Conservation (phyloP, 2,113 vertebrate genomes). For the Brachyhypopomus gauderio region DNA sequence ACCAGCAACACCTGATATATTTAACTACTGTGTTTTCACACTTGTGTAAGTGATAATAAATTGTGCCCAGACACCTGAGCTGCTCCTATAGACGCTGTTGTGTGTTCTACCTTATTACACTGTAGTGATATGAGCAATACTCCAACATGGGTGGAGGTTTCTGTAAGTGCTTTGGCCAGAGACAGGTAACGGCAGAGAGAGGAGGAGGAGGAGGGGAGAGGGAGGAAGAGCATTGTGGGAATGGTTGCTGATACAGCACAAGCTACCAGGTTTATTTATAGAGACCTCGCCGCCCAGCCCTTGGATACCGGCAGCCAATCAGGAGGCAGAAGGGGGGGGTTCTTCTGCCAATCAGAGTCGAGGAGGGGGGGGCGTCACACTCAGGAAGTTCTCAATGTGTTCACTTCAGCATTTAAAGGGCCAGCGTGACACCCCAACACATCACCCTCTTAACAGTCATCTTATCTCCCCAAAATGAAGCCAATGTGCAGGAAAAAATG, state of each 20-base stretch:
- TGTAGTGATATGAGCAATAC: no score
- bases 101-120: no score
- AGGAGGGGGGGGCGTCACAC: constrained; percentile 69
- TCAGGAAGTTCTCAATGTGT: constrained; percentile 76
- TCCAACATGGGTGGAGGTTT: no score
- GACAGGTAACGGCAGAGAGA: constrained; percentile 4
- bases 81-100: no score
- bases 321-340: constrained; percentile 69
- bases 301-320: constrained; percentile 83
- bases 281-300: constrained; percentile 80
- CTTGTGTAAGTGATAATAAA: constrained; percentile 40
- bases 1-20: constrained; percentile 43
- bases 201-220: constrained; percentile 60
- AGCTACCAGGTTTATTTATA: constrained; percentile 81
- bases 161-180: constrained; percentile 26
- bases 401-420: constrained; percentile 74
- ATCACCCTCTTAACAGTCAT: constrained; percentile 51
- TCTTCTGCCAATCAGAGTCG: constrained; percentile 68
- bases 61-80: constrained; percentile 24
- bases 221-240: constrained; percentile 64
- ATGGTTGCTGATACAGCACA: constrained; percentile 84
- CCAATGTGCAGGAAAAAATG: not conserved
- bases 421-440: constrained; percentile 67
- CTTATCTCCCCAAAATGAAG: constrained; percentile 41
- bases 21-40: constrained; percentile 31